Evolutionary conservation across 2,113 vertebrate genomes (phyloP), one percentile per base, ranked within the genome.

Genomic region (Calidris pugnax): DNA sequence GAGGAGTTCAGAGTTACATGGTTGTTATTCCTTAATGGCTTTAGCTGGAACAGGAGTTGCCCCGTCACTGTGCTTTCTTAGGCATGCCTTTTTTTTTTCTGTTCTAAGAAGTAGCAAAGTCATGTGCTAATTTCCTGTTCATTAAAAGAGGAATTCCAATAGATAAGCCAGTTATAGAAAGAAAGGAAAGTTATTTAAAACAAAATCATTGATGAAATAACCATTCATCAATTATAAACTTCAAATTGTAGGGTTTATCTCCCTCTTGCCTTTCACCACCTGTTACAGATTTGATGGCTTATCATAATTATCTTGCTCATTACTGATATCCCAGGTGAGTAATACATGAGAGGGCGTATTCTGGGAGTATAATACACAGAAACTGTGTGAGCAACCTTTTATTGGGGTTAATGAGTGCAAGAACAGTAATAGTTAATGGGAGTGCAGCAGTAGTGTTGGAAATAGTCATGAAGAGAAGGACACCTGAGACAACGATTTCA

Each of bases 271-370:
- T 97, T 95, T 97, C 97, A 82, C 96, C 85, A 96, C 97, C 98
- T 95, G 98, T 97, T 93, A 94, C 98, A 83, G 95, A 90, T 97
- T 97, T 96, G 97, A 96, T 95, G 73, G 57, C 94, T 98, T 98
- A 97, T 60, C 33, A 62, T 73, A 9, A 50, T 87, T 96, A 79
- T 90, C 89, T 85, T 59, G 88, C 97, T 97, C 96, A 95, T 96
- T 92, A 86, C 85, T 83, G 96, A 90, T 95, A 97, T 90, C 28
- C 21, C 59, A 72, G 81, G 76, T 96, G 91, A 72, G 75, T 96
- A 87, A 92, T 94, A 86, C 11, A 4, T 84, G 87, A 93, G 86
- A 95, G 97, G 91, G 51, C 12, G 12, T 81, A 57, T 91, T 85
- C 92, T 85, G 81, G 90, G 79, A 93, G 72, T 94, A 73, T 56